phyloP scores from a whole-genome alignment of 2,113 vertebrate species.

The Corydoras sp. region DNA sequence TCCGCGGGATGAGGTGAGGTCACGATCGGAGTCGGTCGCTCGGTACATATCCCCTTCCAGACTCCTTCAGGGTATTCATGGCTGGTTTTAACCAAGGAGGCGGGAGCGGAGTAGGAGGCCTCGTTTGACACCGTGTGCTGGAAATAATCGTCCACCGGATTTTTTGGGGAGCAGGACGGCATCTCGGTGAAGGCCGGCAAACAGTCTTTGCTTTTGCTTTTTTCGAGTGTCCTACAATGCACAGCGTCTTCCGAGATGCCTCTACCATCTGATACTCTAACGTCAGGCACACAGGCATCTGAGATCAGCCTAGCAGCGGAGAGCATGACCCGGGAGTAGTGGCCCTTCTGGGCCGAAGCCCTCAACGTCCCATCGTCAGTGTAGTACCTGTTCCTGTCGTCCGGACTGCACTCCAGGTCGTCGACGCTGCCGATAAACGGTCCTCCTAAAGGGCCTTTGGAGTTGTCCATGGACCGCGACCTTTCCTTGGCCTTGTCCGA shows the following conservation, averaged over 20 bases:
- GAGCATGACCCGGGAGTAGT: slow-evolving; percentile 77
- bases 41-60: slow-evolving; percentile 71
- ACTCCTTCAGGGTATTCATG: slow-evolving; percentile 72
- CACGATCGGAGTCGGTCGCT: slow-evolving; percentile 72
- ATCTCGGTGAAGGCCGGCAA: slow-evolving; percentile 70
- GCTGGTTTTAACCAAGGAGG: slow-evolving; percentile 77
- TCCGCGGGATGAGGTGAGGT: slow-evolving; percentile 70
- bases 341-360: slow-evolving; percentile 73
- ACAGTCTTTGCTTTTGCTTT: slow-evolving; percentile 77
- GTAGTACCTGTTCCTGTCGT: slow-evolving; percentile 84
- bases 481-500: slow-evolving; percentile 95
- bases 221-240: slow-evolving; percentile 74
- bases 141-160: slow-evolving; percentile 83
- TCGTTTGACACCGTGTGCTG: slow-evolving; percentile 86
- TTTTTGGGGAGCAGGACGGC: slow-evolving; percentile 77
- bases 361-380: slow-evolving; percentile 87
- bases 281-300: slow-evolving; percentile 77
- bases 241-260: slow-evolving; percentile 64
- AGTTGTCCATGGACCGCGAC: slow-evolving; percentile 96
- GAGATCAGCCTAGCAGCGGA: slow-evolving; percentile 73
- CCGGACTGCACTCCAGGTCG: slow-evolving; percentile 81
- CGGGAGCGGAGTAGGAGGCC: slow-evolving; percentile 75
- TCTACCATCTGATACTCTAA: slow-evolving; percentile 46
- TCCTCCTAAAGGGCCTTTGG: slow-evolving; percentile 83
- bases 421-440: slow-evolving; percentile 78